A percentile compares a stretch with the other conserved stretches of the same genome.
Conservation (phyloP, 2,797 vertebrate genomes). For the Fratercula arctica region DNA sequence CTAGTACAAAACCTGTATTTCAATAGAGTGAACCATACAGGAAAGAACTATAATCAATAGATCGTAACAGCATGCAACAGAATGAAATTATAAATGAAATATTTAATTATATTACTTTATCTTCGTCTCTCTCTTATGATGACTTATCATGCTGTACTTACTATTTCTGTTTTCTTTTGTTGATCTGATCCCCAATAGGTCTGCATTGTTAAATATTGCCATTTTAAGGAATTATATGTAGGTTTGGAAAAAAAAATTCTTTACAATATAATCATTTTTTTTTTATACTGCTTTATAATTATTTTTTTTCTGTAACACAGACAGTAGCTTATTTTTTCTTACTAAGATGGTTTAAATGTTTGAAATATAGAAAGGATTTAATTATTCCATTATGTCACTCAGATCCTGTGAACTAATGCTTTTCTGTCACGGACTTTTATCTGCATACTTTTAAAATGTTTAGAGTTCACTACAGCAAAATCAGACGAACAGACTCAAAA, state of each 20-base stretch:
- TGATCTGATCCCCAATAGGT: not conserved
- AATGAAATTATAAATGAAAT: not conserved
- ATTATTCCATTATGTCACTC: not conserved
- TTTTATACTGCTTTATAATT: not conserved
- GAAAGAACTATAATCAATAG: not conserved
- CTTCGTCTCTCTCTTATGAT: not conserved
- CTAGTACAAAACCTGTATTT: not conserved
- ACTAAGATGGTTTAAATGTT: not conserved
- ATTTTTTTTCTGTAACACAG: not conserved
- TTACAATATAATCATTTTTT: not conserved
- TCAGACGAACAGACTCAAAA: not conserved
- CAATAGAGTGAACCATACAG: not conserved
- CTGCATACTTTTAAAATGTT: not conserved
- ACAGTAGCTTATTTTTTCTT: not conserved
- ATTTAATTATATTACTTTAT: not conserved
- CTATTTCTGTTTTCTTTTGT: not conserved
- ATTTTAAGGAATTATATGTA: not conserved
- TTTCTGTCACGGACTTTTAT: not conserved
- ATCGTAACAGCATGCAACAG: no score
- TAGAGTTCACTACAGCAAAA: not conserved
- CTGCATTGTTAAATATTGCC: not conserved
- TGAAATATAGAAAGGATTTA: not conserved
- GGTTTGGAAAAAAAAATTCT: not conserved
- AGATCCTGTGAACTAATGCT: not conserved
- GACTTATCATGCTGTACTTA: not conserved